Conservation (phyloP, 30 jellyfish, hydroid and myxozoan species). For the Pseudorhiza aurosa region DNA sequence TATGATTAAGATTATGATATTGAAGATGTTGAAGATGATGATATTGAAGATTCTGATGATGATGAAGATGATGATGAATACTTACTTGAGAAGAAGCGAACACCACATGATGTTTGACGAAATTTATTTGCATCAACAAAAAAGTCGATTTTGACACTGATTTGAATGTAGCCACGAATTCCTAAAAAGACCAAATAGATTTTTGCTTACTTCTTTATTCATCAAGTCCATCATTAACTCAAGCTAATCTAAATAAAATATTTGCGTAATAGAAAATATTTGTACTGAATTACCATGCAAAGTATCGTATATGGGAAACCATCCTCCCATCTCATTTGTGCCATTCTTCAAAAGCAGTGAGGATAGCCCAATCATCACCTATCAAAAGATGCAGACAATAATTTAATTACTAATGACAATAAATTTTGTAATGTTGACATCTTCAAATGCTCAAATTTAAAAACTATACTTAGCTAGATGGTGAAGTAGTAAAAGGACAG, state of each 20-base stretch:
- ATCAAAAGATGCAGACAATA: background rate
- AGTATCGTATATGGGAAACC: conserved; percentile 96
- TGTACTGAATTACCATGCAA: conserved; percentile 96
- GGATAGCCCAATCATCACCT: conserved; percentile 87
- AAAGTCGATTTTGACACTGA: conserved; percentile 77
- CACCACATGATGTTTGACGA: conserved; percentile 93
- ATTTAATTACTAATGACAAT: background rate
- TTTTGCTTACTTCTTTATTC: too few species aligned
- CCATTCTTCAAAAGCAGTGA: conserved; percentile 78
- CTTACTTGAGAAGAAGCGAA: conserved; percentile 86
- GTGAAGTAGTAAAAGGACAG: too few species aligned
- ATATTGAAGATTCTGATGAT: too few species aligned
- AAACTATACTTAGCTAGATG: too few species aligned
- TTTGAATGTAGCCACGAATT: conserved; percentile 82
- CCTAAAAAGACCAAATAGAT: too few species aligned
- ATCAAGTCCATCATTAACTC: too few species aligned
- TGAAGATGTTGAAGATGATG: too few species aligned
- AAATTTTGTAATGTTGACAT: too few species aligned
- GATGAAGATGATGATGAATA: conserved; percentile 29
- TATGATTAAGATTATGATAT: too few species aligned
- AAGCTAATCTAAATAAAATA: too few species aligned
- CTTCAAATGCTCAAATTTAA: too few species aligned
- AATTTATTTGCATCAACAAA: conserved; percentile 88
- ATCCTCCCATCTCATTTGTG: conserved; percentile 90
- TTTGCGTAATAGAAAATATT: background rate